A percentile compares a stretch with the other conserved stretches of the same genome.
phyloP scores from a whole-genome alignment of 2,113 vertebrate genomes.

The Anhinga anhinga region DNA sequence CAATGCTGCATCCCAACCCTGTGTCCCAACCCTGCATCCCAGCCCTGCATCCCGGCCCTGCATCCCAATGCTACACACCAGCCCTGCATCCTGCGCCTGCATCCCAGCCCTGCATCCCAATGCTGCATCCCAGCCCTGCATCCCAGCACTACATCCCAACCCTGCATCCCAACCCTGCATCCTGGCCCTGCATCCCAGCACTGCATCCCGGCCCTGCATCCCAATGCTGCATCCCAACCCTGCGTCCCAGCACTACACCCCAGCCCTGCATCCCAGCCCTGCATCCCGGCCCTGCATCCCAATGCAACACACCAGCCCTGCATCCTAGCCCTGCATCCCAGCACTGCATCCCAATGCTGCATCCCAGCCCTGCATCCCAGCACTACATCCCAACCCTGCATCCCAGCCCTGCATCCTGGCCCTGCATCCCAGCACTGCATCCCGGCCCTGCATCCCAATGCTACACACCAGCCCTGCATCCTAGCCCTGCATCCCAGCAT shows the following conservation, averaged over 20 bases:
- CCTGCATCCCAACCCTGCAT: background rate
- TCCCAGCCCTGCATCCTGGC: background rate
- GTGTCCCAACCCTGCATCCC: background rate
- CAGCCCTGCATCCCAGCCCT: too few species aligned
- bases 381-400: fast-evolving
- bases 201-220: background rate
- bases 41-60: fast-evolving
- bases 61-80: background rate
- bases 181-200: fast-evolving
- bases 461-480: too few species aligned
- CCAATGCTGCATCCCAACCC: background rate
- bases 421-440: background rate
- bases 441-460: fast-evolving
- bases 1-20: background rate
- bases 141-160: background rate
- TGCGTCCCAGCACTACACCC: background rate
- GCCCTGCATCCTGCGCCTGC: fast-evolving
- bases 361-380: background rate
- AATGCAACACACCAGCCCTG: too few species aligned
- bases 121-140: background rate
- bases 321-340: too few species aligned
- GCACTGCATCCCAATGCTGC: fast-evolving
- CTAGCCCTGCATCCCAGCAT: background rate
- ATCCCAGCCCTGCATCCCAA: background rate
- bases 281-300: too few species aligned